phyloP scores from a whole-genome alignment of 2,888 invertebrate species.

The Phania funesta region DNA sequence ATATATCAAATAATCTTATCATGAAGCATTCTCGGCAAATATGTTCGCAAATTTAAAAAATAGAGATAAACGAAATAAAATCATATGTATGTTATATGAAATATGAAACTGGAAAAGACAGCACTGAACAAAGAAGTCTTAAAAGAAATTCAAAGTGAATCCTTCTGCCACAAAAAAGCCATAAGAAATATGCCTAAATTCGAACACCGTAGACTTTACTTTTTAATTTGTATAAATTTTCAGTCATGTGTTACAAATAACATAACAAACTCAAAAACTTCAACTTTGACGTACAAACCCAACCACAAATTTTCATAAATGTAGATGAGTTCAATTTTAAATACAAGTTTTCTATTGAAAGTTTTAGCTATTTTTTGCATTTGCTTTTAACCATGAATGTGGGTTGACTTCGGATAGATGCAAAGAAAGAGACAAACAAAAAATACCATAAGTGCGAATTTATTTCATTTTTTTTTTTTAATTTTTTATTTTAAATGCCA shows the following conservation, averaged over 20 bases:
- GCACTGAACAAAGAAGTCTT: no score
- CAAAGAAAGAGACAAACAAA: constrained; percentile 1
- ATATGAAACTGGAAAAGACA: no score
- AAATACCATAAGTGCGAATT: background rate
- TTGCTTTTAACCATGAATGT: constrained; percentile 10
- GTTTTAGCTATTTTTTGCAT: background rate
- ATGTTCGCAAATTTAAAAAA: no score
- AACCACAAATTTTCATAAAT: background rate
- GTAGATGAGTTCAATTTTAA: constrained; percentile 29
- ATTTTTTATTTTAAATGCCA: constrained; percentile 13
- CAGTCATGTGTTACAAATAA: background rate
- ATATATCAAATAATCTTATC: no score
- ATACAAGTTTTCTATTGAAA: constrained; percentile 1
- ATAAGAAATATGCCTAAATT: no score
- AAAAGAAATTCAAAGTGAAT: no score
- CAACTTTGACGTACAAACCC: background rate
- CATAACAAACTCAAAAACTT: background rate
- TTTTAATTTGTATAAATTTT: no score
- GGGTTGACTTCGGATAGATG: constrained; percentile 20
- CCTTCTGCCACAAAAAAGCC: no score
- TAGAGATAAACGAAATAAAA: no score
- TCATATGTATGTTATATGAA: no score
- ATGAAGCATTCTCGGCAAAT: no score
- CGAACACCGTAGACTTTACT: no score
- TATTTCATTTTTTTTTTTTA: background rate